Percentiles rank a stretch among this genome's conserved stretches.
These are phyloP conservation scores for Spondyliosoma cantharus DNA, from an alignment of 2,797 vertebrate genomes.

Conservation along the genomic window DNA sequence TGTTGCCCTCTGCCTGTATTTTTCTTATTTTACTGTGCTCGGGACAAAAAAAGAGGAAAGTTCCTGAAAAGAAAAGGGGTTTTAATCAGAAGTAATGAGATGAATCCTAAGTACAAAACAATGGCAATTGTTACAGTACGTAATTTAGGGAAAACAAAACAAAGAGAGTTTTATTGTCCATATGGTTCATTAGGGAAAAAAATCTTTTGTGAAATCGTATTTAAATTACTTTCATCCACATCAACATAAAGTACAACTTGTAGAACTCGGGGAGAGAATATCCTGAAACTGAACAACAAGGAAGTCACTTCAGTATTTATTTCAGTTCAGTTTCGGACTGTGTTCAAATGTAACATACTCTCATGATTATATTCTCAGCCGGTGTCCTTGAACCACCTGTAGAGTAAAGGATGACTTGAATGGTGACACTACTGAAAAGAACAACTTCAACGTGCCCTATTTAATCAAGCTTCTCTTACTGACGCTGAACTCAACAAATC, in stretches of 20 bases:
- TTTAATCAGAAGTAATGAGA: background rate
- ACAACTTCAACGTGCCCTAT: background rate
- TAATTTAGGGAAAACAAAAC: background rate
- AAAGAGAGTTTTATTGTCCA: background rate
- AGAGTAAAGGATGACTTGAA: background rate
- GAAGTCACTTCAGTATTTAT: background rate
- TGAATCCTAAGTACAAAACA: conserved; percentile 1
- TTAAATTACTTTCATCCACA: background rate
- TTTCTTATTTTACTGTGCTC: too few species aligned
- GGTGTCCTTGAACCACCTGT: background rate
- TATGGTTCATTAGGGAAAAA: background rate
- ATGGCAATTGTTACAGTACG: background rate
- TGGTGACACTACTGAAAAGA: background rate
- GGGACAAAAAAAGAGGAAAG: too few species aligned
- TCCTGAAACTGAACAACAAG: background rate
- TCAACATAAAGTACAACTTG: background rate
- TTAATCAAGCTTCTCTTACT: background rate
- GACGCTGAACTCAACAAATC: background rate
- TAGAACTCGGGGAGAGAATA: too few species aligned
- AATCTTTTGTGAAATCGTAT: background rate
- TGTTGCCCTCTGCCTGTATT: too few species aligned
- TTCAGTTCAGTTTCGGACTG: background rate
- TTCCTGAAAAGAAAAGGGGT: too few species aligned
- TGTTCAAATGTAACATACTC: too few species aligned
- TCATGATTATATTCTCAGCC: background rate